Percentiles rank a stretch among this genome's conserved stretches.
Conservation (phyloP, 2,797 vertebrate genomes). For the Toxotes lorentzi region DNA sequence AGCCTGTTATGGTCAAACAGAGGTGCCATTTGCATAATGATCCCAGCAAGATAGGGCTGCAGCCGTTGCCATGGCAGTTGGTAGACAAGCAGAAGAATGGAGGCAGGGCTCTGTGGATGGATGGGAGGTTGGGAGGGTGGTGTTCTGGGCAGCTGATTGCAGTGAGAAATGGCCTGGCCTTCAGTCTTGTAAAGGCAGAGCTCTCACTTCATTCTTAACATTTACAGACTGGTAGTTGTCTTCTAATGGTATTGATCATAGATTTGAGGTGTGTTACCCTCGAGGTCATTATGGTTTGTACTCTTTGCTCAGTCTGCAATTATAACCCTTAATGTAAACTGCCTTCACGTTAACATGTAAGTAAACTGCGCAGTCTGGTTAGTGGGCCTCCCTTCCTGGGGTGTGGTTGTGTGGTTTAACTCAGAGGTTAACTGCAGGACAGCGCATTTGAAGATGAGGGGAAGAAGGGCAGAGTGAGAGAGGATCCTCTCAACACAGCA, state of each 20-base stretch:
- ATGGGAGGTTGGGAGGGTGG: conserved; percentile 70
- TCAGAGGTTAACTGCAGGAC: conserved; percentile 82
- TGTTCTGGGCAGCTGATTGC: conserved; percentile 68
- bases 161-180: conserved; percentile 55
- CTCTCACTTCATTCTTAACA: conserved; percentile 25
- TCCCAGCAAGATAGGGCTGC: conserved; percentile 87
- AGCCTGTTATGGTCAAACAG: conserved; percentile 89
- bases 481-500: conserved; percentile 83
- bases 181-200: conserved; percentile 45
- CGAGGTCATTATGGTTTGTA: conserved; percentile 66
- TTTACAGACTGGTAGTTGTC: conserved; percentile 34
- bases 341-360: conserved; percentile 67
- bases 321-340: conserved; percentile 54
- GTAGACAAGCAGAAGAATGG: conserved; percentile 81
- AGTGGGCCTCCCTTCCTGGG: conserved; percentile 66
- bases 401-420: conserved; percentile 76
- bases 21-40: conserved; percentile 91
- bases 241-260: conserved; percentile 72
- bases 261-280: conserved; percentile 59
- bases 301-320: conserved; percentile 56
- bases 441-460: conserved; percentile 63
- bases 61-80: conserved; percentile 90
- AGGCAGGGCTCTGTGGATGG: conserved; percentile 76
- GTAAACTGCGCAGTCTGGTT: conserved; percentile 64
- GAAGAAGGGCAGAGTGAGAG: conserved; percentile 69